These are phyloP conservation scores for Mystacides longicornis DNA, from an alignment of 2,888 invertebrate genomes.

Conservation along the genomic window DNA sequence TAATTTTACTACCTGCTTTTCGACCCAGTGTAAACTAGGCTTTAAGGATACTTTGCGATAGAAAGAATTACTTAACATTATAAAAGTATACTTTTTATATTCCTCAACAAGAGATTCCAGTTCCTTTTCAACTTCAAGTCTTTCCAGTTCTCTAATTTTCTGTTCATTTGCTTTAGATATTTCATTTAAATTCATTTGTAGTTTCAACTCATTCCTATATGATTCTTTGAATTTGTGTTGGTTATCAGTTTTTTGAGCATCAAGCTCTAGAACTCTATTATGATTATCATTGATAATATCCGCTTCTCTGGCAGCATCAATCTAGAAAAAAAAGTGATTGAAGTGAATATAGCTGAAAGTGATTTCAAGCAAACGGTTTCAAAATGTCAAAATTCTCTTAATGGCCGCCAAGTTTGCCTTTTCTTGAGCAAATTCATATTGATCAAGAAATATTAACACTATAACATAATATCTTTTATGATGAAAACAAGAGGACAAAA, in stretches of 20 bases:
- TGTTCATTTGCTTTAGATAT: neutral
- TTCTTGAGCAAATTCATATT: too few species aligned
- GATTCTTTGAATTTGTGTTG: neutral
- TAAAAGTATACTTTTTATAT: slow-evolving; percentile 3
- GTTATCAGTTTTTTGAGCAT: neutral
- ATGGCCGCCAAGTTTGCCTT: too few species aligned
- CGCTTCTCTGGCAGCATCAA: slow-evolving; percentile 5
- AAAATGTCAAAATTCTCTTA: too few species aligned
- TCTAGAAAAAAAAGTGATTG: slow-evolving; percentile 15
- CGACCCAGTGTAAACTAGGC: too few species aligned
- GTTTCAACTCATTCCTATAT: slow-evolving; percentile 8
- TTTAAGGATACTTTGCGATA: too few species aligned
- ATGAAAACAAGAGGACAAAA: too few species aligned
- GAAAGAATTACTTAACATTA: too few species aligned
- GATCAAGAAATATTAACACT: too few species aligned
- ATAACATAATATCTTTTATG: too few species aligned
- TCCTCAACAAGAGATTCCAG: neutral
- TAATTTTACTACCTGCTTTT: too few species aligned
- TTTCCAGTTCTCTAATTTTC: slow-evolving; percentile 4
- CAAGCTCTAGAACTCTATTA: neutral
- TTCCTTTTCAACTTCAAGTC: neutral
- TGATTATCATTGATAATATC: slow-evolving; percentile 1
- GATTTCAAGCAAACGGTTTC: too few species aligned
- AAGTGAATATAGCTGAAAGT: too few species aligned
- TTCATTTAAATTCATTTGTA: slow-evolving; percentile 6